phyloP scores from a whole-genome alignment of 2,113 vertebrate species.

The Excalfactoria chinensis region DNA sequence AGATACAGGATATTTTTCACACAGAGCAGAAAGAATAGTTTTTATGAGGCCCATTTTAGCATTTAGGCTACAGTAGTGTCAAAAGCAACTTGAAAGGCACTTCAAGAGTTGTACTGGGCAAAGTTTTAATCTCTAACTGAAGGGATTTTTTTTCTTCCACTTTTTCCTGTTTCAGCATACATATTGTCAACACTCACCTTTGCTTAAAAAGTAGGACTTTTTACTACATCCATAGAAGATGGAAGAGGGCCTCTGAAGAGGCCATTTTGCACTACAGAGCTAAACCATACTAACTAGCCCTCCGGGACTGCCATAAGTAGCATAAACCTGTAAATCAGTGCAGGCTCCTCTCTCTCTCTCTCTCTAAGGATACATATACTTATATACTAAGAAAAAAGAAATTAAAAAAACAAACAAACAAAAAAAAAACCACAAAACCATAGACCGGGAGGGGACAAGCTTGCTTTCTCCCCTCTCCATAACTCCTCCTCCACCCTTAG shows the following conservation, averaged over 20 bases:
- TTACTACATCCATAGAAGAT: neutral
- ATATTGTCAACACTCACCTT: neutral
- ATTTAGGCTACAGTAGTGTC: neutral
- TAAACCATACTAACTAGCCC: neutral
- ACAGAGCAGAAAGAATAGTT: neutral
- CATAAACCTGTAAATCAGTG: neutral
- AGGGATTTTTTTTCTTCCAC: neutral
- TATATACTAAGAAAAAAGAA: neutral
- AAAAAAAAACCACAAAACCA: too few relatives aligned
- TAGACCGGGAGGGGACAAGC: neutral
- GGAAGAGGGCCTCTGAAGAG: neutral
- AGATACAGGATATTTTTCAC: neutral
- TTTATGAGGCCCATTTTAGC: neutral
- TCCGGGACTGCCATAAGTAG: neutral
- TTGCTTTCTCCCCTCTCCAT: neutral
- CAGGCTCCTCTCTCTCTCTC: neutral
- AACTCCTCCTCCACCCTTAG: neutral
- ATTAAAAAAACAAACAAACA: neutral
- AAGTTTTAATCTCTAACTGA: neutral
- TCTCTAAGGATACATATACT: neutral
- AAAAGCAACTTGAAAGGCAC: neutral
- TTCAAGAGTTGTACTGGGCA: neutral
- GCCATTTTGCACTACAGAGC: neutral
- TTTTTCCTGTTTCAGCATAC: neutral
- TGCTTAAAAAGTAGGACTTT: neutral